Base-by-base conservation (phyloP, 2,797 vertebrate genomes). In the Luscinia megarhynchos region DNA sequence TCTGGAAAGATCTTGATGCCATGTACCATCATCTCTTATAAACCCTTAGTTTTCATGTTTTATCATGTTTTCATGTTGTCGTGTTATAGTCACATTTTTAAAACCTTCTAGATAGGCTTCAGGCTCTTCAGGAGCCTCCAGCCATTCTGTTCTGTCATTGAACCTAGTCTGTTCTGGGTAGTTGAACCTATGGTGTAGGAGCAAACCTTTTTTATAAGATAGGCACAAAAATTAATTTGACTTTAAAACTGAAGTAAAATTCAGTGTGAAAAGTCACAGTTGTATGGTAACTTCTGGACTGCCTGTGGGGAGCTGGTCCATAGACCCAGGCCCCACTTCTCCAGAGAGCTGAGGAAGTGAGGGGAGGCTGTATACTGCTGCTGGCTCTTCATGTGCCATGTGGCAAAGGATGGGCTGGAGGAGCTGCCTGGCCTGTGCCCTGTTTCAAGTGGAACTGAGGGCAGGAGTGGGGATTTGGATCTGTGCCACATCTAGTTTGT, bases 401-500 rank as follows among this genome's bases (percentile, higher is more conserved):
- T 46, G 48, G 59, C 0, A 0, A 62, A 30, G 38, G 43, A 20
- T 30, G 26, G 43, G 9, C 48, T 74, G 30, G 40, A 75, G 58
- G 45, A 83, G 10, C 36, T 59, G 27, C 16, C 18, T 74, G 30
- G 36, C 7, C 43, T 29, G 6, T 59, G 32, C 22, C 24, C 7
- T 6, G 14, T 51, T 48, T 41, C 10, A 21, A 29, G 12, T 51
- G 30, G 32, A 77, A 36, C 12, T 34, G 27, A 14, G 15, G 16
- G 10, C 15, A 29, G n/a, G n/a, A 72, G 3, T 0, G 3, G 6
- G 5, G 3, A 3, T 19, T 69, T 0, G 1, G 27, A 20, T 45
- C 38, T 57, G 5, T 72, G 32, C 26, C 8, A 3, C 10, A 10
- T 24, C 6, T 30, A 38, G 14, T 50, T 81, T 64, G 59, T 34